Evolutionary conservation across 2,113 vertebrate genomes (phyloP).

Genomic region (Cathartes aura): DNA sequence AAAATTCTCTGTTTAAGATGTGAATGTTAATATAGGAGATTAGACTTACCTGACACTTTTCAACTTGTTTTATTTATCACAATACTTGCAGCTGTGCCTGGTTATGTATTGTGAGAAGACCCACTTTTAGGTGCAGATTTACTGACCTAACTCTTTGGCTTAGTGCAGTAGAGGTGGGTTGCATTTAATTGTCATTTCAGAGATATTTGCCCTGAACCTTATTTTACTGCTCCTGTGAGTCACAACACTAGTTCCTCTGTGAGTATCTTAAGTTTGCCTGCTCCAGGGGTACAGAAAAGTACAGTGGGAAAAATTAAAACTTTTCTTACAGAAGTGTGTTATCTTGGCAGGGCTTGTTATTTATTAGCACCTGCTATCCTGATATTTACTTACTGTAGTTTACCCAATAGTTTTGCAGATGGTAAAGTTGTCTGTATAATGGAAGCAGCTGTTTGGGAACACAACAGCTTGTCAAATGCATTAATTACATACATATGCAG

Average conservation of each 20-base stretch:
- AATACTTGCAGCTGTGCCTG: not conserved
- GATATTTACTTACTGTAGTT: conserved; percentile 66
- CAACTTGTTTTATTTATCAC: not conserved
- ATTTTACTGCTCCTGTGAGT: not conserved
- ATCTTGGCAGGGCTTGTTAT: not conserved
- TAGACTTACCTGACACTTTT: not conserved
- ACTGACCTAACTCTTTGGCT: not conserved
- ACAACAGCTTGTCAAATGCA: conserved; percentile 49
- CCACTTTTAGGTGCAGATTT: not conserved
- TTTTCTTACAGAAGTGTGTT: not conserved
- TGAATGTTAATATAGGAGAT: not conserved
- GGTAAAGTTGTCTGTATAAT: conserved; percentile 45
- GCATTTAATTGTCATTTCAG: not conserved
- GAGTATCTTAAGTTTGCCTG: not conserved
- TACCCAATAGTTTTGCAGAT: conserved; percentile 59
- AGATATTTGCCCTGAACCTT: not conserved
- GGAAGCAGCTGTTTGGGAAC: conserved; percentile 62
- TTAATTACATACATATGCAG: conserved; percentile 49
- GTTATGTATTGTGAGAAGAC: not conserved
- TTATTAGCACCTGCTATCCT: conserved; percentile 64
- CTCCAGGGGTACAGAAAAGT: not conserved
- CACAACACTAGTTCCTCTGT: not conserved
- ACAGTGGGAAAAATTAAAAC: not conserved
- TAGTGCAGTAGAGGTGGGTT: not conserved
- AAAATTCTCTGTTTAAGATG: not conserved